phyloP scores from a whole-genome alignment of 2,113 vertebrate genomes.

The Scatophagus argus region DNA sequence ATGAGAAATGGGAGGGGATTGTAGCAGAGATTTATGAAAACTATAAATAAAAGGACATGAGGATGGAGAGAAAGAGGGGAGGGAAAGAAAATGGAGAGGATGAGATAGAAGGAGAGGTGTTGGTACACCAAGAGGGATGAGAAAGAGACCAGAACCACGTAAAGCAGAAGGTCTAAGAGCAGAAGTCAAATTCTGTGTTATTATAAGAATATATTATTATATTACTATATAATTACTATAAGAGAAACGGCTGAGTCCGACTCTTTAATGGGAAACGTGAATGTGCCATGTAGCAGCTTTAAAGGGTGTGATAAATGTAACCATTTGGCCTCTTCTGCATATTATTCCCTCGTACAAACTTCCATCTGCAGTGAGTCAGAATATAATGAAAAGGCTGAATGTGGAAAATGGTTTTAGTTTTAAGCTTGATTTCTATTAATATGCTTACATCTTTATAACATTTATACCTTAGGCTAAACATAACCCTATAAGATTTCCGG shows the following conservation, averaged over 20 bases:
- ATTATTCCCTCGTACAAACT: constrained; percentile 46
- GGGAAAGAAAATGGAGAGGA: neutral
- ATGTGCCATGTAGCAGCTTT: constrained; percentile 52
- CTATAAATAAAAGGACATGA: neutral
- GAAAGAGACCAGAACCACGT: neutral
- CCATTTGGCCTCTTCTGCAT: constrained; percentile 36
- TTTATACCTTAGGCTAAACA: too few relatives aligned
- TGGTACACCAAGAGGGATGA: neutral
- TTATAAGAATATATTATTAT: too few relatives aligned
- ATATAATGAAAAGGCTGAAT: constrained; percentile 10
- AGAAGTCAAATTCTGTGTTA: neutral
- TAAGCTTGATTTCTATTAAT: too few relatives aligned
- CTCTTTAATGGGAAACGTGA: constrained; percentile 43
- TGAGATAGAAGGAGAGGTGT: neutral
- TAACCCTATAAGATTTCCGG: neutral
- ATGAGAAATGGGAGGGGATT: neutral
- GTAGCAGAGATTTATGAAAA: neutral
- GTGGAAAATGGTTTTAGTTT: too few relatives aligned
- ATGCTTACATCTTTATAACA: too few relatives aligned
- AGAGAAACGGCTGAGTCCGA: constrained; percentile 19
- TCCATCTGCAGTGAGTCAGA: constrained; percentile 40
- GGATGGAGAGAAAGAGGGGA: neutral
- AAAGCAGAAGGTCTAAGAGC: too few relatives aligned
- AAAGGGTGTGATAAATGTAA: constrained; percentile 64
- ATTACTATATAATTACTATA: too few relatives aligned